Conservation (phyloP, 2,113 vertebrate species). For the Amazona guildingii region DNA sequence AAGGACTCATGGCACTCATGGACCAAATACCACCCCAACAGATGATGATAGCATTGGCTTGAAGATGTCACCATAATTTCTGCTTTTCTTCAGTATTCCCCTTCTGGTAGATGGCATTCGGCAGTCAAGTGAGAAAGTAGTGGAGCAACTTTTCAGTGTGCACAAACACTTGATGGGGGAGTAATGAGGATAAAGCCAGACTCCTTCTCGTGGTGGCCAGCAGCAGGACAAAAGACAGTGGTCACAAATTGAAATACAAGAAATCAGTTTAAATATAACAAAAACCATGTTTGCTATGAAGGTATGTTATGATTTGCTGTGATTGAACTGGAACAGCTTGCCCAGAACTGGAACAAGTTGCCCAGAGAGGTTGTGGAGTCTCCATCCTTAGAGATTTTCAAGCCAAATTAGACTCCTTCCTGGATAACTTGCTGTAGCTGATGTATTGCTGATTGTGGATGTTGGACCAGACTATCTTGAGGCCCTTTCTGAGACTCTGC, state of each 20-base stretch:
- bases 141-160: not conserved
- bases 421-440: not conserved
- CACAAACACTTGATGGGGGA: not conserved
- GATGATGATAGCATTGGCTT: not conserved
- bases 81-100: not conserved
- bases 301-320: not conserved
- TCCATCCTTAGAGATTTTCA: not conserved
- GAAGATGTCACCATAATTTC: not conserved
- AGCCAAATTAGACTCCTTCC: accelerated
- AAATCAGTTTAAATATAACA: not conserved
- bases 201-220: not conserved
- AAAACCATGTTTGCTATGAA: not conserved
- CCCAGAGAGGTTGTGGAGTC: not conserved
- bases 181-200: not conserved
- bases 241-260: not conserved
- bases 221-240: not conserved
- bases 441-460: not conserved
- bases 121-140: not conserved
- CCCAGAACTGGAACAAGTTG: not conserved
- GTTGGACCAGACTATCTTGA: not conserved
- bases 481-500: not conserved
- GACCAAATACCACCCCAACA: not conserved
- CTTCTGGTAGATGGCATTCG: not conserved
- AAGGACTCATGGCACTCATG: not conserved
- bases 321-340: not conserved